A percentile compares a stretch with the other conserved stretches of the same genome.
These are phyloP conservation scores for Dysdera silvatica DNA, from an alignment of 1,140 invertebrate genomes.

Conservation along the genomic window DNA sequence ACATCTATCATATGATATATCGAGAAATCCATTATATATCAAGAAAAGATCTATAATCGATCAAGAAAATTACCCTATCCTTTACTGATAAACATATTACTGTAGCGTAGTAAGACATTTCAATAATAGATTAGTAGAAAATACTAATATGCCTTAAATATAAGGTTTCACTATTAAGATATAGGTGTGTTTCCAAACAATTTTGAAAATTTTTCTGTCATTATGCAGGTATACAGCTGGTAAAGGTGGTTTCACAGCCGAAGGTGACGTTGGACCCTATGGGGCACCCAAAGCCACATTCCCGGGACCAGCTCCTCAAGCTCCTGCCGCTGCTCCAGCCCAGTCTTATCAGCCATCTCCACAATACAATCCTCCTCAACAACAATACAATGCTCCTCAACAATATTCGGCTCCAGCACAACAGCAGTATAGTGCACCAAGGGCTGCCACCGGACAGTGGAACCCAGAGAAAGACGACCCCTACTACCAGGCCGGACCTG, in stretches of 20 bases:
- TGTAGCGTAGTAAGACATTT: no score
- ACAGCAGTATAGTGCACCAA: slow-evolving; percentile 7
- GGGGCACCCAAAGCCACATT: slow-evolving; percentile 17
- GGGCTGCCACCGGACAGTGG: slow-evolving; percentile 7
- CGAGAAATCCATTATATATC: no score
- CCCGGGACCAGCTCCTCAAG: slow-evolving; percentile 20
- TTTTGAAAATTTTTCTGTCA: no score
- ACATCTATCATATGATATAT: no score
- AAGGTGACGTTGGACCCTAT: slow-evolving; percentile 40
- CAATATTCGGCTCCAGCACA: slow-evolving; percentile 13
- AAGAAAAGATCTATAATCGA: no score
- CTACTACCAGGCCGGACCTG: slow-evolving; percentile 23
- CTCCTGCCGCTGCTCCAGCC: background rate
- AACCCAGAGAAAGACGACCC: slow-evolving; percentile 22
- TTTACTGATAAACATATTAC: no score
- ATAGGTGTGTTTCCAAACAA: no score
- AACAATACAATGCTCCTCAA: background rate
- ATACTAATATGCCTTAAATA: no score
- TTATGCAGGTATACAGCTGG: slow-evolving; percentile 51
- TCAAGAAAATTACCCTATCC: no score
- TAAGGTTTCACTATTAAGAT: no score
- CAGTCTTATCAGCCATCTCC: slow-evolving; percentile 12
- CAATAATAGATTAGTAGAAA: no score
- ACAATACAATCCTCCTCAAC: no score
- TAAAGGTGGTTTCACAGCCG: slow-evolving; percentile 55